These are phyloP conservation scores for Heliangelus exortis DNA, from an alignment of 2,797 vertebrate species.

Conservation along the genomic window DNA sequence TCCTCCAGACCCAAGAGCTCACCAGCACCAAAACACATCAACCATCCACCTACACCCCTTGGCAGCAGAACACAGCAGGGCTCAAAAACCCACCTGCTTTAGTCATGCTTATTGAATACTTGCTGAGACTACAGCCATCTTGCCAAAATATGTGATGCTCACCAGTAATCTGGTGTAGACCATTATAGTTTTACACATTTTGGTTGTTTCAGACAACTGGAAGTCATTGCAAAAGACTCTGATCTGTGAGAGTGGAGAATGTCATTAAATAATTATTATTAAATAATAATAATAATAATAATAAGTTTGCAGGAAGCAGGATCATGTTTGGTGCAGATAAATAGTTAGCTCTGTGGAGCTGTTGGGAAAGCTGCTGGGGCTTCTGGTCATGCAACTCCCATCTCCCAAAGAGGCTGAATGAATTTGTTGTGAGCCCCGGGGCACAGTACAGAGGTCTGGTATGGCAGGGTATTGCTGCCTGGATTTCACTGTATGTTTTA, in stretches of 20 bases:
- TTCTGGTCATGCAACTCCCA: neutral
- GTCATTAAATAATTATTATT: neutral
- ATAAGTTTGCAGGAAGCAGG: neutral
- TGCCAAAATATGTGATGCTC: rapidly evolving
- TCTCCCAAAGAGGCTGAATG: neutral
- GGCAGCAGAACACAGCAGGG: neutral
- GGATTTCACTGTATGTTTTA: neutral
- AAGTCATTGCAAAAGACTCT: neutral
- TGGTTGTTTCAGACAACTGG: neutral
- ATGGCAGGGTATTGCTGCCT: neutral
- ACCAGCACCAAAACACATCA: neutral
- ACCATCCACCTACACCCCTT: neutral
- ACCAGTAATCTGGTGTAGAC: too few species aligned
- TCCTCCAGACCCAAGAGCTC: neutral
- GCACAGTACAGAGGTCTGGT: neutral
- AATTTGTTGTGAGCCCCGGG: neutral
- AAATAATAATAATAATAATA: neutral
- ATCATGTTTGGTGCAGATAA: neutral
- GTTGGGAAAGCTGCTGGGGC: neutral
- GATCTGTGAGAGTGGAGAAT: neutral
- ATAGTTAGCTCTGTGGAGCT: neutral
- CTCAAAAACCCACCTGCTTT: rapidly evolving
- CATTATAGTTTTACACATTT: neutral
- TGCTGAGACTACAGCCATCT: neutral
- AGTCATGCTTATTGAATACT: neutral